Percentiles rank a stretch among this genome's conserved stretches.
Evolutionary conservation across 2,113 vertebrate genomes (phyloP).

Genomic region (Plestiodon gilberti): DNA sequence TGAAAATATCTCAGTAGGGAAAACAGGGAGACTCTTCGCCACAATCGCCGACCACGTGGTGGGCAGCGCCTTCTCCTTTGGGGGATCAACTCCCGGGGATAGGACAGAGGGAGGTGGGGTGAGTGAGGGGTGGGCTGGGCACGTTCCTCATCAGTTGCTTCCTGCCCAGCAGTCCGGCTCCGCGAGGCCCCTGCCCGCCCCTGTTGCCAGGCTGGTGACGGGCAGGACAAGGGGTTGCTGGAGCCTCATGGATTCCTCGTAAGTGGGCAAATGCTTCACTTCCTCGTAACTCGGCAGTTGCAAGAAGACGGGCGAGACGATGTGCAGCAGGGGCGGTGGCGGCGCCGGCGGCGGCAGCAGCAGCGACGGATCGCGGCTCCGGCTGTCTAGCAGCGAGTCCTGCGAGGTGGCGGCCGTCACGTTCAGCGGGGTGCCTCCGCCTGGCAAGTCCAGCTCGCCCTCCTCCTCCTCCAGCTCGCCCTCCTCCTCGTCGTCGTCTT

Average conservation of each 20-base stretch:
- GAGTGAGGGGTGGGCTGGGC: no score
- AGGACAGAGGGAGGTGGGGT: neutral
- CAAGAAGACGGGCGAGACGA: slow-evolving; percentile 76
- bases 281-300: slow-evolving; percentile 92
- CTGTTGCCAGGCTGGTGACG: slow-evolving; percentile 48
- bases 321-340: slow-evolving; percentile 52
- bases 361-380: slow-evolving; percentile 3
- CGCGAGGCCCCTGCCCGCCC: neutral
- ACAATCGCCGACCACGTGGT: accelerated
- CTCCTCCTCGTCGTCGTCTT: neutral
- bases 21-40: neutral
- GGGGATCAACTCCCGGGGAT: no score
- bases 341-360: slow-evolving; percentile 15
- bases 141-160: slow-evolving; percentile 49
- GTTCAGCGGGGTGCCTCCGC: slow-evolving; percentile 71
- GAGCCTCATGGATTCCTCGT: slow-evolving; percentile 91
- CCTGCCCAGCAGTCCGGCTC: slow-evolving; percentile 11
- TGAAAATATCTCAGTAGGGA: neutral
- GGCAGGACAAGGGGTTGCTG: slow-evolving; percentile 56
- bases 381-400: slow-evolving; percentile 83
- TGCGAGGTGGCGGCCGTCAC: slow-evolving; percentile 82
- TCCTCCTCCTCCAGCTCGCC: neutral
- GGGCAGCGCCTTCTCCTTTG: neutral
- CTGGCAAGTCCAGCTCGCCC: neutral
- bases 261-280: slow-evolving; percentile 92